Evolutionary conservation across 2,888 invertebrate genomes (phyloP).

Genomic region (Agrotis segetum): DNA sequence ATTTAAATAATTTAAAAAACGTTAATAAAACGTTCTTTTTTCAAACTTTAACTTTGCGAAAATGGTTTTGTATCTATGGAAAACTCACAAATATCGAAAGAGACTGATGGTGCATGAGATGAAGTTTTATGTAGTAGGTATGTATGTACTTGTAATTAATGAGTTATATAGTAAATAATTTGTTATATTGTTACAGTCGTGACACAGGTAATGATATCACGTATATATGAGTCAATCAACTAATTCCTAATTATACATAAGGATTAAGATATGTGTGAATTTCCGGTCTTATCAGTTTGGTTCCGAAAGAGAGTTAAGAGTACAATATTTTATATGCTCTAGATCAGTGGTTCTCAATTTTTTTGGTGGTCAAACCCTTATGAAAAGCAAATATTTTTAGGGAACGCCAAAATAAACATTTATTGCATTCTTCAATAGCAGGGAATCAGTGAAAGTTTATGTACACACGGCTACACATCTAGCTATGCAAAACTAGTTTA

Average conservation of each 20-base stretch:
- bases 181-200: conserved; percentile 15
- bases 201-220: conserved; percentile 46
- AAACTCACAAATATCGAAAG: conserved; percentile 47
- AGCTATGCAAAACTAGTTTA: too few species aligned
- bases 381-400: too few species aligned
- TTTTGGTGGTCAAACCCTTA: too few species aligned
- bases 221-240: conserved; percentile 39
- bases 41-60: neutral
- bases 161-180: conserved; percentile 24
- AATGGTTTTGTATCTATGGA: conserved; percentile 48
- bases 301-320: conserved; percentile 10
- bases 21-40: neutral
- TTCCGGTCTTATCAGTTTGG: conserved; percentile 28
- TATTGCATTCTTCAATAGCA: too few species aligned
- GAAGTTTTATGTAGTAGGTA: conserved; percentile 30
- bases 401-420: too few species aligned
- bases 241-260: neutral
- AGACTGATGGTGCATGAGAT: conserved; percentile 11
- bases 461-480: too few species aligned
- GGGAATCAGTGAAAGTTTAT: too few species aligned
- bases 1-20: conserved; percentile 9
- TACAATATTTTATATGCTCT: neutral
- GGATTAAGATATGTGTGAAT: conserved; percentile 3
- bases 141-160: conserved; percentile 18
- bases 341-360: too few species aligned